phyloP scores from a whole-genome alignment of 2,888 invertebrate species.

The Drosophila greeni region DNA sequence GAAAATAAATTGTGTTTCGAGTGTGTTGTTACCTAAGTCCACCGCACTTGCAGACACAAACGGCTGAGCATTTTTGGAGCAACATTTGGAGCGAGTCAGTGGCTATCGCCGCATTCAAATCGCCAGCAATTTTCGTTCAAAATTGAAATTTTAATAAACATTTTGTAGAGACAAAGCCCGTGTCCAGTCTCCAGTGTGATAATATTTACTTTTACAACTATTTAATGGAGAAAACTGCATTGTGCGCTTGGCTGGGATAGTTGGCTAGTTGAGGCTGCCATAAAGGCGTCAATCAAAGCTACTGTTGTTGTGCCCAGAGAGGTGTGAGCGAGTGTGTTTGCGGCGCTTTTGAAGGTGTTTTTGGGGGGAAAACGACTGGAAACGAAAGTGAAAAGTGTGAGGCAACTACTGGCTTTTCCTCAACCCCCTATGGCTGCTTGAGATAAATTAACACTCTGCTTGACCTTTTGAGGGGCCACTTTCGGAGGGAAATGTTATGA shows the following conservation, averaged over 20 bases:
- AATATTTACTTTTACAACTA: slow-evolving; percentile 43
- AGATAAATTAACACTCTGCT: slow-evolving; percentile 1
- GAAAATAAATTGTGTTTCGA: slow-evolving; percentile 13
- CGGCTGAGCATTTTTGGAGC: slow-evolving; percentile 16
- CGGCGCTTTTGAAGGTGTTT: slow-evolving; percentile 34
- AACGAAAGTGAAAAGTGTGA: slow-evolving; percentile 33
- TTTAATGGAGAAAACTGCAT: slow-evolving; percentile 44
- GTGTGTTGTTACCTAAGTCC: slow-evolving; percentile 16
- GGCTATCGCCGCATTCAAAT: slow-evolving; percentile 31
- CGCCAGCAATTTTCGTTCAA: slow-evolving; percentile 15
- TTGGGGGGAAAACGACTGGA: slow-evolving; percentile 8
- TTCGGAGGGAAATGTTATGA: not conserved
- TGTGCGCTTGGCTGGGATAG: slow-evolving; percentile 10
- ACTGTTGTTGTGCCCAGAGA: slow-evolving; percentile 15
- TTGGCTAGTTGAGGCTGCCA: slow-evolving; percentile 24
- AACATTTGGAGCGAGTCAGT: slow-evolving; percentile 11
- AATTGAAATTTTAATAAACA: slow-evolving; percentile 27
- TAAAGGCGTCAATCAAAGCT: slow-evolving; percentile 41
- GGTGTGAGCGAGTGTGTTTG: slow-evolving; percentile 18
- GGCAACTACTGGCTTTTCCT: slow-evolving; percentile 12
- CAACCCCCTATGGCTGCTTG: not conserved
- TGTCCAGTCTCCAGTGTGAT: slow-evolving; percentile 28
- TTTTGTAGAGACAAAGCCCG: slow-evolving; percentile 23
- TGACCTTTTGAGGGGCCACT: slow-evolving; percentile 5
- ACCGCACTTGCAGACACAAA: slow-evolving; percentile 10